Base-by-base conservation (phyloP, 2,797 vertebrate species). In the Anguilla pacifica region DNA sequence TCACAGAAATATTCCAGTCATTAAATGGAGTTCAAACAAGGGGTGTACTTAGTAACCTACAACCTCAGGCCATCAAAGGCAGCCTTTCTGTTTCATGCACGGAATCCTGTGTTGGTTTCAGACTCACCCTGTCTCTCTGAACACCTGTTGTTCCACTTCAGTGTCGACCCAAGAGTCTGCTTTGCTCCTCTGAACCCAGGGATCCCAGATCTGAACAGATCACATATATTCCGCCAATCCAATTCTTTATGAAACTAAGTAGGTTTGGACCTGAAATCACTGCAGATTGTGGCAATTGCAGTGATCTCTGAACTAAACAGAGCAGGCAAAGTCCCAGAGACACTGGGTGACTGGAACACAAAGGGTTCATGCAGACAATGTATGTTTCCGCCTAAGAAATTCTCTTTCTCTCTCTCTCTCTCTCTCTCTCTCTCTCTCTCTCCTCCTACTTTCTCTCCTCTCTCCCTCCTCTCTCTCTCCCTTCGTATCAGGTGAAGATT, bases 391-490 rank as follows among this genome's bases (percentile, higher is more conserved):
- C 64, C 83, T 88, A 88, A 77, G 70, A 87, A 28, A 55, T 83
- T 46, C 64, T 83, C 72, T 22, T 17, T 51, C 43, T 31, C 84
- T 92, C 64, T 87, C 43, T 92, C 89, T 87, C 87, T 88, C 28
- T 92, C 89, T 92, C 39, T 74, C 89, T 90, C 46, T 86, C 84
- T 91, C 15, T 91, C 90, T 85, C 89, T 92, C 91, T 91, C 91
- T 90, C 90, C 86, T 28, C 67, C 93, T 89, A 82, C 86, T 86
- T 46, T 74, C 89, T 90, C 22, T 86, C 11, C 51, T 53, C 51
- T 53, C 51, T 53, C 51, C 51, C 51, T 53, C 51, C 87, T 88
- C 43, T 92, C 89, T 92, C 6, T 79, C 84, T n/a, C 35, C 67
- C 57, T 59, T 28, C 31, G 15, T 43, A 57, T 55, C 87, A 88